A percentile compares a stretch with the other conserved stretches of the same genome.
Evolutionary conservation across 2,888 invertebrate genomes (phyloP).

Genomic region (Protonemura montana): DNA sequence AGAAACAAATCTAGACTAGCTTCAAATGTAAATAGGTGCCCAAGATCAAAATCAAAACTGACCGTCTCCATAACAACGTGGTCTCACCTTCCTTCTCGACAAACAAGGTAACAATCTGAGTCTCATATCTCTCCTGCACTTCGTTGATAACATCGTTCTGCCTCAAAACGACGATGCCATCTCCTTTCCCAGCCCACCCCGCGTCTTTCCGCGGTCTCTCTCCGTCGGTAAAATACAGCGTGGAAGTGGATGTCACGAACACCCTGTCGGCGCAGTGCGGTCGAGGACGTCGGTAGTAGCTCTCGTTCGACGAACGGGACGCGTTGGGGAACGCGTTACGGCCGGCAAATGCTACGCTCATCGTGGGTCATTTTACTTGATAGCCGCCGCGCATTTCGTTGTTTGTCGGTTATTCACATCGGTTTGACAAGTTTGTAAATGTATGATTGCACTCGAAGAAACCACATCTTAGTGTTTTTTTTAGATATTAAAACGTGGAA

Average conservation of each 20-base stretch:
- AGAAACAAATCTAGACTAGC: too few relatives aligned
- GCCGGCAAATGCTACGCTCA: conserved; percentile 41
- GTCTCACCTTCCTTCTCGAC: conserved; percentile 54
- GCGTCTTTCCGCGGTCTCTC: not conserved
- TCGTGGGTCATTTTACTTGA: conserved; percentile 45
- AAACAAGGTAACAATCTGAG: conserved; percentile 61
- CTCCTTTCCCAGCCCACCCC: not conserved
- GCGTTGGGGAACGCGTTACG: conserved; percentile 43
- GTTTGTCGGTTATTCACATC: not conserved
- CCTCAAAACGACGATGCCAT: conserved; percentile 39
- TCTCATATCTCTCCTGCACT: conserved; percentile 62
- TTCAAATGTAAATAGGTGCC: too few relatives aligned
- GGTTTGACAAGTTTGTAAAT: too few relatives aligned
- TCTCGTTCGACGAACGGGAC: conserved; percentile 42
- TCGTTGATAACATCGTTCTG: conserved; percentile 50
- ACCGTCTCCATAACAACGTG: not conserved
- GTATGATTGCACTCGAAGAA: too few relatives aligned
- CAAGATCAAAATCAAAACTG: not conserved
- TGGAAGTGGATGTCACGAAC: conserved; percentile 48
- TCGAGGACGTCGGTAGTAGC: conserved; percentile 46
- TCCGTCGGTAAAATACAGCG: conserved; percentile 44
- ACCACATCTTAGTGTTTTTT: not conserved
- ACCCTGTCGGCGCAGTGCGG: conserved; percentile 48
- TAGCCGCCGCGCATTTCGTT: not conserved
- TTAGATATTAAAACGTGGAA: not conserved